Base-by-base conservation (phyloP, 2,888 invertebrate species). In the Atrina japonica region DNA sequence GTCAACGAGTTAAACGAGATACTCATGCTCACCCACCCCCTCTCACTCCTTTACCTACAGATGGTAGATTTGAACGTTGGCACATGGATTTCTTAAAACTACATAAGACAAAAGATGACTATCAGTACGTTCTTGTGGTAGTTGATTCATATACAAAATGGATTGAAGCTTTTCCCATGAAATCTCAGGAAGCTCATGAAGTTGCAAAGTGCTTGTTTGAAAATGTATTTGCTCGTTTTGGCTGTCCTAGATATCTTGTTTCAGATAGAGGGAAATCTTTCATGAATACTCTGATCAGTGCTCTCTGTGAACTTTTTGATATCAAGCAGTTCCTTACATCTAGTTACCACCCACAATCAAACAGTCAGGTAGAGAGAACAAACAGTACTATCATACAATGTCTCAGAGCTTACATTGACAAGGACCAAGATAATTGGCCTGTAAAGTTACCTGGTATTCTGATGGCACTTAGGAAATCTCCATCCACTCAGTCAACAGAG, bases 121-220 rank as follows among this genome's bases (percentile, higher is more conserved):
- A 67, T 41, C 65, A 66, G 29, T 71, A 76, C 41, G 59, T 76
- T 11, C 64, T 78, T 9, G 60, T 80, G 2, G 25, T 78, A 21
- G 69, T 75, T 23, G 76, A 77, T 56, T 45, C 69, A 0, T 73
- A 75, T 30, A 61, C 71, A 3, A 70, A 63, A 43, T 77, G 75
- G 73, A 18, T 52, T 59, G 78, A 80, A 60, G 76, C 75, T 25
- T 70, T 77, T 40, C 71, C 75, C 14, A 21, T 76, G n/a, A 45
- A 56, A 41, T 64, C 63, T 16, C 60, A 67, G 47, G 75, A 77
- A 55, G 64, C 73, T n/a, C 40, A 23, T 18, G 61, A 66, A n/a
- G 41, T 66, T 30, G 65, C n/a, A n/a, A n/a, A n/a, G n/a, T n/a
- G n/a, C n/a, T n/a, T n/a, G n/a, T n/a, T n/a, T n/a, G n/a, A n/a